A percentile compares a stretch with the other conserved stretches of the same genome.
Conservation (phyloP, 2,113 vertebrate species). For the Poicephalus meyeri region DNA sequence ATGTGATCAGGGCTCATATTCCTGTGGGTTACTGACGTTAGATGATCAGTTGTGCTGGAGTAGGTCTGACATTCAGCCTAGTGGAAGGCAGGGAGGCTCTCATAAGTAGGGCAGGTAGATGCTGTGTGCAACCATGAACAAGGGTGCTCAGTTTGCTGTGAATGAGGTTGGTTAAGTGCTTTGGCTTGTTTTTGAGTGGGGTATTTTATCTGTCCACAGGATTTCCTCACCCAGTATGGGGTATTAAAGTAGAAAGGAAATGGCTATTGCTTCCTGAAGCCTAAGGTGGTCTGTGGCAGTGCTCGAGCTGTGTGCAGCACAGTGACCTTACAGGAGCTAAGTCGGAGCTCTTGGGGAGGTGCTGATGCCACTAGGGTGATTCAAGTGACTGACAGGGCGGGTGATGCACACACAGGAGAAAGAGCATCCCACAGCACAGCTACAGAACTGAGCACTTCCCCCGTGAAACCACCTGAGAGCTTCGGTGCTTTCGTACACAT, state of each 20-base stretch:
- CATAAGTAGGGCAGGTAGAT: neutral
- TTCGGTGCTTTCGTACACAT: neutral
- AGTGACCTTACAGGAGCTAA: neutral
- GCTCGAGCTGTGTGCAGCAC: neutral
- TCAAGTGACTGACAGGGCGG: neutral
- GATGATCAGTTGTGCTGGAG: neutral
- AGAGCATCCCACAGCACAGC: neutral
- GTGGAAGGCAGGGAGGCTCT: neutral
- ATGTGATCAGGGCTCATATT: neutral
- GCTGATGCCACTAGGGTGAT: neutral
- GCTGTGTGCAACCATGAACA: neutral
- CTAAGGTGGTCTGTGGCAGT: neutral
- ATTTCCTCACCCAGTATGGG: neutral
- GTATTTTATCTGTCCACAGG: neutral
- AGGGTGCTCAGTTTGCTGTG: neutral
- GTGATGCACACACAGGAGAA: neutral
- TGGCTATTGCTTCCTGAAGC: neutral
- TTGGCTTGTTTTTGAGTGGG: neutral
- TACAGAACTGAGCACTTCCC: neutral
- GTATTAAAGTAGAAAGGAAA: neutral
- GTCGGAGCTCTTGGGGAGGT: neutral
- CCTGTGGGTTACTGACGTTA: fast-evolving
- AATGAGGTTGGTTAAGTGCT: neutral
- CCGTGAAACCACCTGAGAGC: fast-evolving
- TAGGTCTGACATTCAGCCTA: neutral